Evolutionary conservation across 2,888 invertebrate genomes (phyloP).

Genomic region (Listrodromus nycthemerus): DNA sequence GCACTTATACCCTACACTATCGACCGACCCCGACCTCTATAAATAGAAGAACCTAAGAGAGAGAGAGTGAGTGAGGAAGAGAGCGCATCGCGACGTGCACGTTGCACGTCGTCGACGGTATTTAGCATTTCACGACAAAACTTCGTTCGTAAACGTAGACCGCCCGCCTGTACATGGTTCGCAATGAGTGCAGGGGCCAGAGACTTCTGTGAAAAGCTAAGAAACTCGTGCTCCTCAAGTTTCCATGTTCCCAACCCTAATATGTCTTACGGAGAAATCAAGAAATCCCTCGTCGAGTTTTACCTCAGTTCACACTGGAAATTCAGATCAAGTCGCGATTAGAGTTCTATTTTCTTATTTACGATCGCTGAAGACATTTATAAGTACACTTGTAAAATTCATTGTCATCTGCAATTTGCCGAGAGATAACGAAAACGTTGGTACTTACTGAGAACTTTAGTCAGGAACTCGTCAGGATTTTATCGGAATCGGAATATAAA

Average conservation of each 20-base stretch:
- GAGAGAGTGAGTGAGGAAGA: background rate
- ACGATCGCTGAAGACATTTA: background rate
- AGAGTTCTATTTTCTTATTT: background rate
- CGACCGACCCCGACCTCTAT: conserved; percentile 76
- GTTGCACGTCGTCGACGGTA: conserved; percentile 71
- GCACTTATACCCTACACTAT: conserved; percentile 69
- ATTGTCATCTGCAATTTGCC: background rate
- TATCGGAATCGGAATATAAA: too few species aligned
- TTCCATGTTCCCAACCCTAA: conserved; percentile 5
- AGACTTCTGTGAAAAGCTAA: background rate
- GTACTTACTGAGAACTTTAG: background rate
- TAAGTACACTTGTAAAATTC: background rate
- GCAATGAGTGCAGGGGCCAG: background rate
- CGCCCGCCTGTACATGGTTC: conserved; percentile 38
- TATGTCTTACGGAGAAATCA: conserved; percentile 1
- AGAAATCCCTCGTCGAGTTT: conserved; percentile 13
- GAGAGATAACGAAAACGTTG: background rate
- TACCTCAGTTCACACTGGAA: background rate
- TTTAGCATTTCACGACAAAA: conserved; percentile 77
- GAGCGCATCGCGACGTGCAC: conserved; percentile 1
- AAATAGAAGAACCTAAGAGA: conserved; percentile 74
- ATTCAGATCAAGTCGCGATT: background rate
- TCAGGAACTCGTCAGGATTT: too few species aligned
- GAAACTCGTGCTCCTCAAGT: conserved; percentile 10
- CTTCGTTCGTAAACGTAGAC: conserved; percentile 61